These are phyloP conservation scores for Campaea margaritaria DNA, from an alignment of 2,888 invertebrate species.

Conservation along the genomic window DNA sequence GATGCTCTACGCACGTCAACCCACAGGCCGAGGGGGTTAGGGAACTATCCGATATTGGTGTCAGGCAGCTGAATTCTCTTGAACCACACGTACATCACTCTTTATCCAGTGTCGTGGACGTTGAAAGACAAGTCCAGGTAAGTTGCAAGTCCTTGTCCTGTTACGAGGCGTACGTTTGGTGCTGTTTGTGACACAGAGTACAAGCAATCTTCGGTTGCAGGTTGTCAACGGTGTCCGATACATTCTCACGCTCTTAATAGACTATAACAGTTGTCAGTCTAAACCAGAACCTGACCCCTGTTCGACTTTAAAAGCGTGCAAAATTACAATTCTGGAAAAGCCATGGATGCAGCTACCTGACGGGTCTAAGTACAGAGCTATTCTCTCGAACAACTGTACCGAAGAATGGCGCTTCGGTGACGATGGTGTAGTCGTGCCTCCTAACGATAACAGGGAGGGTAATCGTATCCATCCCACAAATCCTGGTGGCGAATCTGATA, in stretches of 20 bases:
- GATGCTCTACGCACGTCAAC: slow-evolving; percentile 82
- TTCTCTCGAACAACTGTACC: slow-evolving; percentile 88
- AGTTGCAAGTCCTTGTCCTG: slow-evolving; percentile 24
- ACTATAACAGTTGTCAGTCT: slow-evolving; percentile 73
- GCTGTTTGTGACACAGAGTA: background rate
- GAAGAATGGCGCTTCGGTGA: slow-evolving; percentile 80
- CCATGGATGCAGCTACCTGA: slow-evolving; percentile 86
- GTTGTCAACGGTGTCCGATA: slow-evolving; percentile 87
- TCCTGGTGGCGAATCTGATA: slow-evolving; percentile 46
- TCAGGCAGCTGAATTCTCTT: slow-evolving; percentile 76
- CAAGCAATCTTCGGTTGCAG: slow-evolving; percentile 63
- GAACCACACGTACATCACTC: slow-evolving; percentile 68
- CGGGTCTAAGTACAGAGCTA: slow-evolving; percentile 85
- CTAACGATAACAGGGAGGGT: slow-evolving; percentile 33
- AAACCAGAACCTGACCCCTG: slow-evolving; percentile 57
- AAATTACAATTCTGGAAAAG: slow-evolving; percentile 87
- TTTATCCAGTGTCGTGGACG: slow-evolving; percentile 73
- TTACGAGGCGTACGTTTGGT: background rate
- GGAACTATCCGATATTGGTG: slow-evolving; percentile 75
- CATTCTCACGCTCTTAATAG: slow-evolving; percentile 80
- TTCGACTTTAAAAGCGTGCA: slow-evolving; percentile 78
- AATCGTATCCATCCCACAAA: slow-evolving; percentile 41
- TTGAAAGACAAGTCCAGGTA: slow-evolving; percentile 85
- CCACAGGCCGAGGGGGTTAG: slow-evolving; percentile 79
- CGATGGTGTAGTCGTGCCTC: slow-evolving; percentile 61